phyloP scores from a whole-genome alignment of 53 echinoderm and acorn worm genomes.

The Mesocentrotus franciscanus region DNA sequence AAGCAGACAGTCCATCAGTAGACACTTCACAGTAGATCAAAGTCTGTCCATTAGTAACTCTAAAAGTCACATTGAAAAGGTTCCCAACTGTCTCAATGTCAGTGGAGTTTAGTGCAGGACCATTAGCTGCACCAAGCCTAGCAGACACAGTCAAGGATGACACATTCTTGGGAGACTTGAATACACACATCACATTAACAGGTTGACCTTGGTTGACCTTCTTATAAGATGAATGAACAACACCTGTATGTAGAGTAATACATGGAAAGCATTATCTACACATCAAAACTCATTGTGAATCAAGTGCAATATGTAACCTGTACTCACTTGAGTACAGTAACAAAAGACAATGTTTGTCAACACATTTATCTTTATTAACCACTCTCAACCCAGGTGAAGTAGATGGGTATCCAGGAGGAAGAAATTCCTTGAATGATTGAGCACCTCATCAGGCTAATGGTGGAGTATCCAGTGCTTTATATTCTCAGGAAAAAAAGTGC shows the following conservation, averaged over 20 bases:
- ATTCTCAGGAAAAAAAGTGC: too few species aligned
- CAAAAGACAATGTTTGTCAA: too few species aligned
- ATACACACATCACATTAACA: constrained; percentile 22
- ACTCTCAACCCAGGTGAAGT: too few species aligned
- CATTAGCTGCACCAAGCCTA: constrained; percentile 4
- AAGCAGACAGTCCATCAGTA: not conserved
- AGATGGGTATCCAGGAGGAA: too few species aligned
- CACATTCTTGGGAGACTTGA: not conserved
- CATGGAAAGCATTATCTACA: not conserved
- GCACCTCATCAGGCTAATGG: too few species aligned
- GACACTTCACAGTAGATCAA: constrained; percentile 39
- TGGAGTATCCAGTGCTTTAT: too few species aligned
- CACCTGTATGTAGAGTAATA: not conserved
- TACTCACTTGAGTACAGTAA: too few species aligned
- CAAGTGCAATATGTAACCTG: too few species aligned
- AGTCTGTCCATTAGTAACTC: not conserved
- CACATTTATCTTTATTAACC: too few species aligned
- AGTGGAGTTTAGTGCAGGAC: not conserved
- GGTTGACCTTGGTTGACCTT: constrained; percentile 64
- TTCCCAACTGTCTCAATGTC: not conserved
- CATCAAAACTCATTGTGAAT: too few species aligned
- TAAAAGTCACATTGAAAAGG: constrained; percentile 47
- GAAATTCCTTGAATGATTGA: too few species aligned
- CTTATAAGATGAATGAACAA: not conserved
- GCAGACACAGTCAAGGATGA: not conserved